phyloP scores from a whole-genome alignment of 2,113 vertebrate species.

The Holacanthus passer region DNA sequence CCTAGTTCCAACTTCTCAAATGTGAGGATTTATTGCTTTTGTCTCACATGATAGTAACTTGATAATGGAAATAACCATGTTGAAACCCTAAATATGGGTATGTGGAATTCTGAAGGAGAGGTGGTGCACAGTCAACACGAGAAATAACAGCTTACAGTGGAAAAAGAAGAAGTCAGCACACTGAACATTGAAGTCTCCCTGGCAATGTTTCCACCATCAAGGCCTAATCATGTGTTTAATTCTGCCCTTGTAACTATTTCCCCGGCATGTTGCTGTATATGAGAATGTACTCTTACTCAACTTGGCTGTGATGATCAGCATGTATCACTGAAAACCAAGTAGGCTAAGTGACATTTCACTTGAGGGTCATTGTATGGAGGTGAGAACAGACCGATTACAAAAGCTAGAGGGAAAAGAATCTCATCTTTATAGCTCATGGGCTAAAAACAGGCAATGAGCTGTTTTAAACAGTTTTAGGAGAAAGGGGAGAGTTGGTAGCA shows the following conservation, averaged over 20 bases:
- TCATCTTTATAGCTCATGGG: constrained; percentile 2
- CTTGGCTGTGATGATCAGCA: constrained; percentile 56
- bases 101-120: constrained; percentile 4
- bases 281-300: constrained; percentile 44
- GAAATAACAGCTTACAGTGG: not conserved
- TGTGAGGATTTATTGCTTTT: not conserved
- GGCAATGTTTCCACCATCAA: not conserved
- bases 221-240: constrained; percentile 11
- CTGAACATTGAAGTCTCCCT: not conserved
- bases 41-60: not conserved
- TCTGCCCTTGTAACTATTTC: constrained; percentile 45
- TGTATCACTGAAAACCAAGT: constrained; percentile 54
- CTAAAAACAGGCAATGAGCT: not conserved
- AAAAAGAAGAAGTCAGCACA: not conserved
- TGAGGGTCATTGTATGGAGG: constrained; percentile 45
- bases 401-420: constrained; percentile 13
- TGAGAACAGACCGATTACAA: constrained; percentile 33
- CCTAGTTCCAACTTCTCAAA: not conserved
- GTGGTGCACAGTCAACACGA: not conserved
- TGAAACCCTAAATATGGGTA: not conserved
- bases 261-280: constrained; percentile 42
- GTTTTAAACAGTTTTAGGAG: not conserved
- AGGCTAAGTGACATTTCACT: constrained; percentile 61
- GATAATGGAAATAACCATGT: not conserved
- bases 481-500: not conserved